Evolutionary conservation across 2,888 invertebrate species (phyloP), one percentile per base, ranked within the genome.

Genomic region (Pandemis cinnamomeana): DNA sequence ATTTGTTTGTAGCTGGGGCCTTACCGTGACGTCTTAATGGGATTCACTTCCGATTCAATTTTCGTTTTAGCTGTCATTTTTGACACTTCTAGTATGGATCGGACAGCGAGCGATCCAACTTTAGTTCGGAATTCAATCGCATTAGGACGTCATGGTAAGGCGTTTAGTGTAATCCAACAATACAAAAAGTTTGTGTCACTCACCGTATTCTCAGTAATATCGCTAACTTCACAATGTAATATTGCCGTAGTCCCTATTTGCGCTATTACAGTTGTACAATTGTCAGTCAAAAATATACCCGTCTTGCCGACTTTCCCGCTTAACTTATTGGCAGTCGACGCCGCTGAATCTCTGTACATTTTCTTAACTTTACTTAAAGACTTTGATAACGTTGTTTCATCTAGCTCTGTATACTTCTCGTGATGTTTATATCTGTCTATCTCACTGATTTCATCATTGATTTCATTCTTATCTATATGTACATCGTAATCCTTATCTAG

Each of bases 171-270:
- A 44, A 7, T 44, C 44, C 7, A 44, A 44, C 11, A 46, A 6
- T 51, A 51, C 6, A 6, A 51, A 7, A 5, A 20, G 36, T 8
- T 67, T 73, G 66, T 36, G 71, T 70, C 72, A 89, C 95, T 94
- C 86, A 96, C 96, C 90, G 95, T 95, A 80, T 95, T 95, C 83
- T 95, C 95, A 55, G 95, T 95, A 67, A 95, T 95, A 81, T 95
- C 95, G 79, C 95, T 95, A 84, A 95, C 95, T 94, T 95, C 95
- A 85, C 96, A 96, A 82, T 95, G 95, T 71, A 96, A 84, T 79
- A 95, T 89, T 44, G 95, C 95, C 13, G 95, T 96, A 8, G 95
- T 95, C 71, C 95, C 95, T 81, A 95, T 95, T 88, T 96, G 96
- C 75, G 95, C 95, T 86, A 95, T 91, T 78, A 96, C 95, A 77